Evolutionary conservation across 2,113 vertebrate species (phyloP), one percentile per base, ranked within the genome.

Genomic region (Cyphomyrus plagiostoma): DNA sequence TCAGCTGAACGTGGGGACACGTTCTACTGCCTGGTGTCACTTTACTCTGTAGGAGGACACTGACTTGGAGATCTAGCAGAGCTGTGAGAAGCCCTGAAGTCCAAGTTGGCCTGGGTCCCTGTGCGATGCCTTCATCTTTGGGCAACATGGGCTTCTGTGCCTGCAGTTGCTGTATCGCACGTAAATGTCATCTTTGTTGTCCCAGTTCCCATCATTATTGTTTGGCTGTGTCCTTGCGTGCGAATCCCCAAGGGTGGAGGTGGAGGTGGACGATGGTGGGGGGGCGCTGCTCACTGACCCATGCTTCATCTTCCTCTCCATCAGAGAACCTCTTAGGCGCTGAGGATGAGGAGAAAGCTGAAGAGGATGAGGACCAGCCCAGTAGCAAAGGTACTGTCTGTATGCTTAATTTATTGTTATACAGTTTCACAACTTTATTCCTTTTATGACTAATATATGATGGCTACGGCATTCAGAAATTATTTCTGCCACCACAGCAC

Each of bases 381-480:
- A 86, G 30, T 39, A 1, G 82, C 88, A 93, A 92, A 93, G 95
- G 96, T 96, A 49, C 0, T 4, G 35, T 50, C 39, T 17, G 4
- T 45, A 35, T 86, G 26, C n/a, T 80, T 80, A 17, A 80, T 42
- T 52, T 86, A 15, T 17, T n/a, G 30, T 77, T 77, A 77, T 17
- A 15, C 30, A 70, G 53, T 21, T 30, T 70, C 62, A 70, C 62
- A 70, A 13, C 26, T 70, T 66, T 30, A 13, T 70, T 30, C n/a
- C 62, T 70, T 70, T 11, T 30, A 26, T 70, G n/a, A 66, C n/a
- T 66, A 66, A 26, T 66, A 11, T 66, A 66, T 66, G 26, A 13
- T 30, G 62, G 3, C 62, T 70, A 30, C 0, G 11, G 74, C 26
- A 74, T 30, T 74, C 26, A 30, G 23, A 62, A 62, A 62, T 74